Percentiles rank a stretch among this genome's conserved stretches.
phyloP scores from a whole-genome alignment of 35 echinoderm and acorn worm genomes.

The Anneissia japonica region DNA sequence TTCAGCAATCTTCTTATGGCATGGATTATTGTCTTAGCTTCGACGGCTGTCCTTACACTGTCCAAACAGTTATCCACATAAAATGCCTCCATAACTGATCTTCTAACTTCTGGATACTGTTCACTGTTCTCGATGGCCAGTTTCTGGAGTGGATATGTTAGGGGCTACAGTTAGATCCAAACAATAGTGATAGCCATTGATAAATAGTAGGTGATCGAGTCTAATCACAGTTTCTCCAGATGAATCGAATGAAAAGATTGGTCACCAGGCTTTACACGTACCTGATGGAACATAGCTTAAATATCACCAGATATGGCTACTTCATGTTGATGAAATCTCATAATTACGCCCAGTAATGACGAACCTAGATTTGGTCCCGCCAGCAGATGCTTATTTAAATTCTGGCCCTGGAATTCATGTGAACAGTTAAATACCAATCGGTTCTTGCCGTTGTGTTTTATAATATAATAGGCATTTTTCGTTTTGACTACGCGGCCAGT shows the following conservation, averaged over 20 bases:
- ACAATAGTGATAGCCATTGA: constrained; percentile 4
- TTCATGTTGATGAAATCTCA: background rate
- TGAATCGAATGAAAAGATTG: background rate
- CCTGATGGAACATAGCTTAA: background rate
- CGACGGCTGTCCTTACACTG: background rate
- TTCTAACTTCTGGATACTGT: background rate
- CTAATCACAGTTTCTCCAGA: background rate
- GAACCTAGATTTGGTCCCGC: background rate
- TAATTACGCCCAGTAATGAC: background rate
- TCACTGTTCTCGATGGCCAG: background rate
- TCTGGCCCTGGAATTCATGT: background rate
- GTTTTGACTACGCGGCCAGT: too few relatives aligned
- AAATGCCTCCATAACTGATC: background rate
- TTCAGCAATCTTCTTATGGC: background rate
- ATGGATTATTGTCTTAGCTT: background rate
- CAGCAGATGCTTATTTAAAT: constrained; percentile 1
- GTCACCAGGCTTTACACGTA: background rate
- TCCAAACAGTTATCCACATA: constrained; percentile 23
- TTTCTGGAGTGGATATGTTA: constrained; percentile 7
- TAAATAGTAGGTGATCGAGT: background rate
- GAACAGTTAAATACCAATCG: constrained; percentile 10
- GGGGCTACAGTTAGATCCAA: constrained; percentile 9
- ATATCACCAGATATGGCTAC: background rate
- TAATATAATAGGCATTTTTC: too few relatives aligned
- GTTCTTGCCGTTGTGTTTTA: constrained; percentile 8